phyloP scores from a whole-genome alignment of 2,888 invertebrate genomes.

The Blera fallax region DNA sequence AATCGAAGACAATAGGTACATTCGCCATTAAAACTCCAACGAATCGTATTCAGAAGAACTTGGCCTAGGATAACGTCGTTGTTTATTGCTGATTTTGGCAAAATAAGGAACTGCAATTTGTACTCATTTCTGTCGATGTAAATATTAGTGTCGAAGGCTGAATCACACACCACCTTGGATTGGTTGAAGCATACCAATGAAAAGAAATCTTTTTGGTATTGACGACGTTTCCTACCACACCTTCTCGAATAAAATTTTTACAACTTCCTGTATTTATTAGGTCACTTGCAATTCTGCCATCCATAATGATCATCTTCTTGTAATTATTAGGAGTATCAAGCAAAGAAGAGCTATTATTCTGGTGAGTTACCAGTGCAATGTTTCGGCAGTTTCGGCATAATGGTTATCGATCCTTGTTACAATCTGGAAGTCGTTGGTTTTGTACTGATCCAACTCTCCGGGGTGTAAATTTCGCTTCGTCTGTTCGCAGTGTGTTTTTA shows the following conservation, averaged over 20 bases:
- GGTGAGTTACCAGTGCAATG: background rate
- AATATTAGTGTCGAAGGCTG: too few relatives aligned
- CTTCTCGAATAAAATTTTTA: background rate
- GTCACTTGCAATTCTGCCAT: background rate
- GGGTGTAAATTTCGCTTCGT: background rate
- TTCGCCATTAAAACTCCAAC: too few relatives aligned
- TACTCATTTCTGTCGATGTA: too few relatives aligned
- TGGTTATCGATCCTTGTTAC: background rate
- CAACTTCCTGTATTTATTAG: background rate
- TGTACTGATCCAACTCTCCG: background rate
- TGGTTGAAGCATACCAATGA: background rate
- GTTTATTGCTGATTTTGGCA: too few relatives aligned
- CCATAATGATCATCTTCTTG: background rate
- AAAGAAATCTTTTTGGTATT: background rate
- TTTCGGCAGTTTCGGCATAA: background rate
- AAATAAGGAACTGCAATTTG: too few relatives aligned
- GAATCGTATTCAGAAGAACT: too few relatives aligned
- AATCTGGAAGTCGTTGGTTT: background rate
- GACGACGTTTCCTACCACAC: background rate
- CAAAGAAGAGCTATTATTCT: background rate
- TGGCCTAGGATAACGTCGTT: too few relatives aligned
- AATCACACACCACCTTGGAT: too few relatives aligned
- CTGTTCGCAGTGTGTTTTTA: background rate
- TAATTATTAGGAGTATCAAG: too few relatives aligned
- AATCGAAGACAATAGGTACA: too few relatives aligned